Percentiles rank a stretch among this genome's conserved stretches.
Evolutionary conservation across 2,113 vertebrate species (phyloP).

Genomic region (Indri indri): DNA sequence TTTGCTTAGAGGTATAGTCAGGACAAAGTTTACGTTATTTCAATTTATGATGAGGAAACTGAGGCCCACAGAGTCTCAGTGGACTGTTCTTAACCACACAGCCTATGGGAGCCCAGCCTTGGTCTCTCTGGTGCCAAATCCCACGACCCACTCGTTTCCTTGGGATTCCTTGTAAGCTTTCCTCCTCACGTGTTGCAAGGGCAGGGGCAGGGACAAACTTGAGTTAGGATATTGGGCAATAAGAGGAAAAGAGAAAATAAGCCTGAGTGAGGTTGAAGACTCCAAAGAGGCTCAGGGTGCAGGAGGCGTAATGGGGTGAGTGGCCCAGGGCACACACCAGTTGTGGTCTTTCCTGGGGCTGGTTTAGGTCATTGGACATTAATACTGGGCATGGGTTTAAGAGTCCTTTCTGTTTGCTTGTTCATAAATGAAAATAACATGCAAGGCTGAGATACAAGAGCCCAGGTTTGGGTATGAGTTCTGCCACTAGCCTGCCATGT

Average conservation of each 20-base stretch:
- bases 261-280: neutral
- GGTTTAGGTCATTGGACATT: neutral
- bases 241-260: neutral
- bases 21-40: neutral
- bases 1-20: neutral
- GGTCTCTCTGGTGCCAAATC: neutral
- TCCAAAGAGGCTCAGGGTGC: neutral
- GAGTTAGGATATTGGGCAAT: neutral
- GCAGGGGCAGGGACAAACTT: neutral
- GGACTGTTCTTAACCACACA: neutral
- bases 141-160: neutral
- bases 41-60: neutral
- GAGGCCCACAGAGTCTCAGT: neutral
- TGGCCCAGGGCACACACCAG: accelerated
- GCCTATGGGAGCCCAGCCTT: neutral
- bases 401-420: neutral
- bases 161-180: neutral
- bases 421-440: neutral
- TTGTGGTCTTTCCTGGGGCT: neutral
- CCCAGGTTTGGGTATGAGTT: neutral
- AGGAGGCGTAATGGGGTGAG: neutral
- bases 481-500: neutral
- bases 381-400: neutral
- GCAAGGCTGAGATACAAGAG: neutral
- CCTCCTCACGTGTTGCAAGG: no score